Conservation (phyloP, 1,140 invertebrate genomes). For the Melanaphis sacchari region DNA sequence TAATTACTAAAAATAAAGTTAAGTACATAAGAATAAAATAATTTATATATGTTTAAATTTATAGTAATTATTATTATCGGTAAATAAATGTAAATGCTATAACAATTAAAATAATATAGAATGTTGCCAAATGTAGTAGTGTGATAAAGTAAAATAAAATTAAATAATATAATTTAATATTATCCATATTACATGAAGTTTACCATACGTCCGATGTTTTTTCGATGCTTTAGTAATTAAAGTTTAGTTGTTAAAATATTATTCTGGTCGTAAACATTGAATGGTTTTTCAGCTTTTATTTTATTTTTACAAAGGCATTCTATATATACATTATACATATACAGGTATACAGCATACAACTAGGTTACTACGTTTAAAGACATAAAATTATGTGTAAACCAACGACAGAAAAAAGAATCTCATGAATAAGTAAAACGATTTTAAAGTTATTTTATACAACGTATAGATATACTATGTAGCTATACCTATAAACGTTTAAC, state of each 20-base stretch:
- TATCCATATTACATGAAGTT: not conserved
- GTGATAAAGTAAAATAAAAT: not conserved
- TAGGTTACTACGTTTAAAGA: not conserved
- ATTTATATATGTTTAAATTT: not conserved
- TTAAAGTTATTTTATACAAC: not conserved
- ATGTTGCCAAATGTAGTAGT: not conserved
- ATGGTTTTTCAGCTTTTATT: not conserved
- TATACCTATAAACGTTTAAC: not conserved
- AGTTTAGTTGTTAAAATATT: not conserved
- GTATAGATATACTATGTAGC: too few species aligned
- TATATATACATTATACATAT: not conserved
- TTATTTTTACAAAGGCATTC: not conserved
- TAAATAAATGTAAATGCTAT: not conserved
- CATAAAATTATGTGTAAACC: not conserved
- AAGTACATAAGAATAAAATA: not conserved
- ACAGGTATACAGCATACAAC: not conserved
- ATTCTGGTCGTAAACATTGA: not conserved
- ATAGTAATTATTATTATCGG: not conserved
- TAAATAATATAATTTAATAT: too few species aligned
- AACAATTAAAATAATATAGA: not conserved
- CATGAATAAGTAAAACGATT: not conserved
- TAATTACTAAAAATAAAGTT: not conserved
- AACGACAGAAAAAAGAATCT: not conserved
- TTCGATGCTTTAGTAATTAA: not conserved
- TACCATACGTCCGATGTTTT: not conserved